Evolutionary conservation across 1,140 invertebrate species (phyloP).

Genomic region (Brachionus rotundiformis): DNA sequence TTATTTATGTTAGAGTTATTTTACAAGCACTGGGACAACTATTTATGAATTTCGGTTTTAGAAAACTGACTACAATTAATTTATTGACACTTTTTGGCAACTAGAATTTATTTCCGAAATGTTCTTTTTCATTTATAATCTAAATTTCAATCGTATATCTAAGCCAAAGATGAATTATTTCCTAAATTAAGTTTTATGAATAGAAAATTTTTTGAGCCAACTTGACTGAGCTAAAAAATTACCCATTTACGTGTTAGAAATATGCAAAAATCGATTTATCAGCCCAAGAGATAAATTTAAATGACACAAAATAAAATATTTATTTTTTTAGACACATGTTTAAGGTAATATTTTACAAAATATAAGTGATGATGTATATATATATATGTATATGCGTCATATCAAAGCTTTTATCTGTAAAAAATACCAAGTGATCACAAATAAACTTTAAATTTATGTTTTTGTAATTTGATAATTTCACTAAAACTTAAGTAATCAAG

Average conservation of each 20-base stretch:
- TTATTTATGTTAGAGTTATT: constrained; percentile 41
- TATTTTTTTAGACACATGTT: background rate
- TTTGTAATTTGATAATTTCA: too few species aligned
- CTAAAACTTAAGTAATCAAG: too few species aligned
- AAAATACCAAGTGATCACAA: too few species aligned
- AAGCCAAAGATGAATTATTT: background rate
- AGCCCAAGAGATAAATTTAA: background rate
- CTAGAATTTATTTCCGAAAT: background rate
- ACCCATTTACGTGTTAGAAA: background rate
- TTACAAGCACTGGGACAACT: background rate
- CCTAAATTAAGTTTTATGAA: background rate
- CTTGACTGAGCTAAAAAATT: background rate
- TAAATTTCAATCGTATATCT: background rate
- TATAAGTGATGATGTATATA: background rate
- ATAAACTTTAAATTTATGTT: too few species aligned
- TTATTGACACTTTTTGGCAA: constrained; percentile 10
- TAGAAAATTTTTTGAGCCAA: background rate
- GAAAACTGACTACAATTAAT: constrained; percentile 6
- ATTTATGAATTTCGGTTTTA: constrained; percentile 22
- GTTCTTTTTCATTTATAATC: constrained; percentile 13
- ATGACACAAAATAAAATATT: background rate
- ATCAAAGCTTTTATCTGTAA: background rate
- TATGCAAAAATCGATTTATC: background rate
- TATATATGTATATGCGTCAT: background rate
- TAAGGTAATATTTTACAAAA: background rate